Evolutionary conservation across 2,888 invertebrate genomes (phyloP).

Genomic region (Philhelius pedissequus): DNA sequence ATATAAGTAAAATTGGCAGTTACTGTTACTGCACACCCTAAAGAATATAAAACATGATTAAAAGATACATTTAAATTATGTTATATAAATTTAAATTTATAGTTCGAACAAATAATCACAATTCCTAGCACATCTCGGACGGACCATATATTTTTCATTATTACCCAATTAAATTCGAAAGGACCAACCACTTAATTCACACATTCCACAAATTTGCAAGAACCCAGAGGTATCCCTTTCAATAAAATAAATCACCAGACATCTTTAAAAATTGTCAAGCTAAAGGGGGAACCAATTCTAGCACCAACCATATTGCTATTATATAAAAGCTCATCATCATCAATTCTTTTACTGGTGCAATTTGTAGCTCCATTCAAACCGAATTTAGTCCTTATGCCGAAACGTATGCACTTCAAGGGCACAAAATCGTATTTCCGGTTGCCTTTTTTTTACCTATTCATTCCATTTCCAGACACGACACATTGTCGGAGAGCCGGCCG

Average conservation of each 20-base stretch:
- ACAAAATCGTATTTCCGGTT: slow-evolving; percentile 21
- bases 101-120: too few species aligned
- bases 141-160: too few species aligned
- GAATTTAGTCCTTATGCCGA: slow-evolving; percentile 69
- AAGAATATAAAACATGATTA: too few species aligned
- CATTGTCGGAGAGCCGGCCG: slow-evolving; percentile 1
- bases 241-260: not conserved
- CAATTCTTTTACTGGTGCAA: slow-evolving; percentile 72
- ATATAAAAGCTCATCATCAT: slow-evolving; percentile 63
- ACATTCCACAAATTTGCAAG: too few species aligned
- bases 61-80: too few species aligned
- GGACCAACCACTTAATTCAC: too few species aligned
- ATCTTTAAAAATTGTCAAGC: not conserved
- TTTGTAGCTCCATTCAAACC: slow-evolving; percentile 72
- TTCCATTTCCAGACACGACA: slow-evolving; percentile 26
- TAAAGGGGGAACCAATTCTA: not conserved
- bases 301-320: not conserved
- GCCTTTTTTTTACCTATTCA: not conserved
- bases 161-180: too few species aligned
- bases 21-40: too few species aligned
- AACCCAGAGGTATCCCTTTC: not conserved
- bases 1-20: too few species aligned
- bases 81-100: too few species aligned
- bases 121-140: too few species aligned
- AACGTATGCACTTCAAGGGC: slow-evolving; percentile 57